Evolutionary conservation across 2,888 invertebrate species (phyloP).

Genomic region (Platypus cylindrus): DNA sequence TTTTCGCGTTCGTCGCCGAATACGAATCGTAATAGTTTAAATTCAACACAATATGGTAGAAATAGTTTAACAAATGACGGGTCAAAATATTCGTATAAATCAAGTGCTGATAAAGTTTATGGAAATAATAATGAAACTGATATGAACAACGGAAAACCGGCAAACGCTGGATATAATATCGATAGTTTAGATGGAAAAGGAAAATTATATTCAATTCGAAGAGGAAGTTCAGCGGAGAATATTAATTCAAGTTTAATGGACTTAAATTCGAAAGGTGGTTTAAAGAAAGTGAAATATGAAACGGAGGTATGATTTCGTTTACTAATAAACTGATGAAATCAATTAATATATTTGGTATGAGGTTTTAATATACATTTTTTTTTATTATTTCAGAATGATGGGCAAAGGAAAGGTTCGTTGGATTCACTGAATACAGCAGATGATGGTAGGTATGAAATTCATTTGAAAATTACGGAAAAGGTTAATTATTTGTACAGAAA

Average conservation of each 20-base stretch:
- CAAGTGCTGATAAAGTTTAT: constrained; percentile 4
- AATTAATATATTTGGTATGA: constrained; percentile 6
- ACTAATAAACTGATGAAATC: not conserved
- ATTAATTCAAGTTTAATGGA: constrained; percentile 26
- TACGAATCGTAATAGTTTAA: constrained; percentile 24
- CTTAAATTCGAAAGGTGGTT: constrained; percentile 24
- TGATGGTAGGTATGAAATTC: constrained; percentile 30
- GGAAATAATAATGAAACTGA: constrained; percentile 5
- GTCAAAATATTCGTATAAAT: constrained; percentile 9
- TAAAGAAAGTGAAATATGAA: constrained; percentile 34
- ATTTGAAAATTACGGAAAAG: not conserved
- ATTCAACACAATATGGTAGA: constrained; percentile 12
- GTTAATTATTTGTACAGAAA: no score
- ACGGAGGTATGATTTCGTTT: constrained; percentile 27
- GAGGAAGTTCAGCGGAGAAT: constrained; percentile 32
- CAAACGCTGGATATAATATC: constrained; percentile 4
- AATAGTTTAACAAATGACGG: constrained; percentile 6
- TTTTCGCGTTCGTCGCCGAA: constrained; percentile 22
- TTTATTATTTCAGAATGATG: constrained; percentile 27
- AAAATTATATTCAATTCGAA: constrained; percentile 18
- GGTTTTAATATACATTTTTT: constrained; percentile 17
- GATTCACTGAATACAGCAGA: constrained; percentile 31
- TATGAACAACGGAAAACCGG: not conserved
- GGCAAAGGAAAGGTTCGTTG: constrained; percentile 29
- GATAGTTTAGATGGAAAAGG: constrained; percentile 17